These are phyloP conservation scores for Harpagoxenus sublaevis DNA, from an alignment of 2,888 invertebrate species.

Conservation along the genomic window DNA sequence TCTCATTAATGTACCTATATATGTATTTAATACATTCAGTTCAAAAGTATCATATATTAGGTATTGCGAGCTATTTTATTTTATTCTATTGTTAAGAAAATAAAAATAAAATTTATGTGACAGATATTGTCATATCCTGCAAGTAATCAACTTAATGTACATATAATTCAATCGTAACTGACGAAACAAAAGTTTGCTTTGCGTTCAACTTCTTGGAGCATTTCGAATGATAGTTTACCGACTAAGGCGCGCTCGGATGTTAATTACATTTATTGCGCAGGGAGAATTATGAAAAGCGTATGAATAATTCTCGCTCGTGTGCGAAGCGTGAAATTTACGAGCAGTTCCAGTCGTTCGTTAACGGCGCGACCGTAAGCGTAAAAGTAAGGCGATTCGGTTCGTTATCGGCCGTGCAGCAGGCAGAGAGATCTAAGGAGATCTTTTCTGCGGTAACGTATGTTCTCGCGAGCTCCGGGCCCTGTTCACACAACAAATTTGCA, in stretches of 20 bases:
- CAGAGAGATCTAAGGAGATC: constrained; percentile 35
- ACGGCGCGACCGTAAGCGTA: constrained; percentile 22
- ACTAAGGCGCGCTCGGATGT: neutral
- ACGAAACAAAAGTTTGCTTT: neutral
- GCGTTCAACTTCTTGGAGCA: neutral
- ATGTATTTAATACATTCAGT: neutral
- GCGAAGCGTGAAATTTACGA: constrained; percentile 42
- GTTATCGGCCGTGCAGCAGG: constrained; percentile 31
- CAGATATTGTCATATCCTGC: neutral
- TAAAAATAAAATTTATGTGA: neutral
- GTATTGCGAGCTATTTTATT: neutral
- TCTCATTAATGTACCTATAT: neutral
- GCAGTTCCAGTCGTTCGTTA: constrained; percentile 38
- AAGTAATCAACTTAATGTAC: neutral
- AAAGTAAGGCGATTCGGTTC: constrained; percentile 44
- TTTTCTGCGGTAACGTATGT: constrained; percentile 53
- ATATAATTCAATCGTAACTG: neutral
- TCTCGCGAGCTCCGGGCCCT: constrained; percentile 34
- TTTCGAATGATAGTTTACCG: constrained; percentile 22
- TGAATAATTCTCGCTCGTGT: constrained; percentile 44
- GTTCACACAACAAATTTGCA: constrained; percentile 64
- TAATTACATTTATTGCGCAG: constrained; percentile 28
- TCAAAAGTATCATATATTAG: neutral
- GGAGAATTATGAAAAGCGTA: constrained; percentile 40
- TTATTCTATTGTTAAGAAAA: neutral